These are phyloP conservation scores for Bungarus multicinctus DNA, from an alignment of 2,113 vertebrate species.

Conservation along the genomic window DNA sequence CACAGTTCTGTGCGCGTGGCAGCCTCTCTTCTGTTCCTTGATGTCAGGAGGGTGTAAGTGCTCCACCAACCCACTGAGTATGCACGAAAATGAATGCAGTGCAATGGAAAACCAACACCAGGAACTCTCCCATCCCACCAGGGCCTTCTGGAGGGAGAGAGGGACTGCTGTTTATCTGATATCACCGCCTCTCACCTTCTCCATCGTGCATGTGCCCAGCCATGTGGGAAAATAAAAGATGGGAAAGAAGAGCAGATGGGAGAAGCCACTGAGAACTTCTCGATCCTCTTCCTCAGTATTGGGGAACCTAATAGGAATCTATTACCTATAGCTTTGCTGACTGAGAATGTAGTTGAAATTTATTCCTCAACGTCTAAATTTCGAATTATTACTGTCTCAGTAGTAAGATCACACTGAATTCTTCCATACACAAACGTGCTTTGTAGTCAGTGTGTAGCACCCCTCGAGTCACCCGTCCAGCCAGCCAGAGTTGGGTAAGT, in stretches of 20 bases:
- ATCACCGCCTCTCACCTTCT: constrained; percentile 75
- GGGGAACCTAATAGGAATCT: constrained; percentile 75
- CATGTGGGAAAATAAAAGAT: constrained; percentile 69
- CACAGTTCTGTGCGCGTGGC: constrained; percentile 79
- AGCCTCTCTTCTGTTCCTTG: constrained; percentile 82
- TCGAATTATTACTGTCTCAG: constrained; percentile 70
- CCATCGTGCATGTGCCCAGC: constrained; percentile 75
- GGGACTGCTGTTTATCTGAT: constrained; percentile 73
- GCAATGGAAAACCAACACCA: constrained; percentile 70
- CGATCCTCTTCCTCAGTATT: constrained; percentile 69
- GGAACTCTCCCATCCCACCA: constrained; percentile 73
- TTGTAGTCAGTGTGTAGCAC: constrained; percentile 74
- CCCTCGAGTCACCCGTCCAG: constrained; percentile 62
- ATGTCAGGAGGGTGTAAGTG: constrained; percentile 85
- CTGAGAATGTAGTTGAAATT: constrained; percentile 80
- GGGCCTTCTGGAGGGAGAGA: constrained; percentile 68
- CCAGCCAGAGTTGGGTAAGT: constrained; percentile 63
- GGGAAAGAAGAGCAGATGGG: constrained; percentile 72
- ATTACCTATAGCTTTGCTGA: constrained; percentile 79
- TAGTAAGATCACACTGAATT: constrained; percentile 77
- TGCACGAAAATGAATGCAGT: constrained; percentile 77
- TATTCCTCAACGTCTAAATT: constrained; percentile 72
- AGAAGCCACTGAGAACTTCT: constrained; percentile 75
- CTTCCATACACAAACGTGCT: constrained; percentile 71
- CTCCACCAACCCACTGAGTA: constrained; percentile 79